Base-by-base conservation (phyloP, 2,797 vertebrate species). In the Buceros bicornis region DNA sequence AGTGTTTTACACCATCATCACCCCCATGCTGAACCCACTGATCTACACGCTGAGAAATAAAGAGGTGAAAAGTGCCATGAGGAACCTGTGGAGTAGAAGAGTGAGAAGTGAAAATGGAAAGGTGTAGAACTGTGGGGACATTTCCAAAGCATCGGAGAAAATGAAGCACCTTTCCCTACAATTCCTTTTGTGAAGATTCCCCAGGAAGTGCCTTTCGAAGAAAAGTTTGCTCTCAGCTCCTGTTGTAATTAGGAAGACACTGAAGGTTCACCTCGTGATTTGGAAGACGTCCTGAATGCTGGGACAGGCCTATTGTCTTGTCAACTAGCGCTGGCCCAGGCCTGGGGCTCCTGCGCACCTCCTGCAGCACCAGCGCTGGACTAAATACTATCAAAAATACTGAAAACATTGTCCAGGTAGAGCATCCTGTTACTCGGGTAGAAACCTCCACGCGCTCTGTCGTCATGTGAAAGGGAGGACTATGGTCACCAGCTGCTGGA, bases 31-130 rank as follows among this genome's bases (percentile, higher is more conserved):
- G 54, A 97, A 97, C 33, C 97, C 96, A 1, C 50, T 98, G 43
- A 97, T 97, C 84, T 97, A 96, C 24, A 97, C 90, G 0, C 74
- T 98, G 16, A 66, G 82, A 31, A 97, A 97, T 5, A 12, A 86
- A 35, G 96, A 98, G 77, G 93, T 98, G n/a, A 98, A 97, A 54
- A 96, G 37, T 51, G 77, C 93, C 33, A 69, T 97, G 89, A 98
- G 76, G 64, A 97, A 92, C 72, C 45, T 96, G 6, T 97, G 97
- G 97, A 19, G 37, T 10, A 94, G 82, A 35, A 94, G 85, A 50
- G 16, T 74, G 14, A 40, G 33, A 64, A 71, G 47, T 1, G 2
- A 58, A 45, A 43, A 61, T 2, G n/a, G 25, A 33, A 72, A 73
- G 17, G 35, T 16, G 10, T 81, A 74, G 72, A 70, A 54, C 35